These are phyloP conservation scores for Coreoperca whiteheadi DNA, from an alignment of 2,113 vertebrate species.

Conservation along the genomic window DNA sequence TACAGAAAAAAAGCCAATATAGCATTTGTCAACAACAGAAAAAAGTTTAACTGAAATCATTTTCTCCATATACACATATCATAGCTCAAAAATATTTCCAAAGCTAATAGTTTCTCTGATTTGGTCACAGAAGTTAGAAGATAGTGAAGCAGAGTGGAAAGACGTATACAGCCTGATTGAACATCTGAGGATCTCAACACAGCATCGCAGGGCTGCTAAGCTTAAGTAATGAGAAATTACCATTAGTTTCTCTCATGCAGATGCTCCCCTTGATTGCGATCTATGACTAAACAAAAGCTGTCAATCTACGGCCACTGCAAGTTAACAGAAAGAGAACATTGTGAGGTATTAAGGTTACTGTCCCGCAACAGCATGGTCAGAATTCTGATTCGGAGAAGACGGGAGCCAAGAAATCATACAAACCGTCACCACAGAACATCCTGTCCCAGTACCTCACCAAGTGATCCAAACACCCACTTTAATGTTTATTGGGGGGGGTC, in stretches of 20 bases:
- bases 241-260: constrained; percentile 57
- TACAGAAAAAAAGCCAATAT: constrained; percentile 85
- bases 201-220: constrained; percentile 57
- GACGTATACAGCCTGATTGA: constrained; percentile 68
- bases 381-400: constrained; percentile 66
- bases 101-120: constrained; percentile 83
- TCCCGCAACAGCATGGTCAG: constrained; percentile 60
- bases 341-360: constrained; percentile 83
- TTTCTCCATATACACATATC: constrained; percentile 84
- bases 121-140: constrained; percentile 86
- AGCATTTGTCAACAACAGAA: constrained; percentile 77
- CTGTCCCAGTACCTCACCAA: constrained; percentile 36
- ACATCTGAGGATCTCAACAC: constrained; percentile 68
- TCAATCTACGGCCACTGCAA: constrained; percentile 55
- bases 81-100: constrained; percentile 84
- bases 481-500: constrained; percentile 2
- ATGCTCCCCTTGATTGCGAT: constrained; percentile 63
- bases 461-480: constrained; percentile 37
- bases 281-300: constrained; percentile 57
- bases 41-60: constrained; percentile 73
- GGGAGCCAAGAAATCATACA: constrained; percentile 48
- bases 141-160: constrained; percentile 79
- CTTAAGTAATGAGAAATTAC: constrained; percentile 63
- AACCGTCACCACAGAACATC: constrained; percentile 41
- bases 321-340: constrained; percentile 64